These are phyloP conservation scores for Marmota flaviventris DNA, from an alignment of 2,113 vertebrate genomes.

Conservation along the genomic window DNA sequence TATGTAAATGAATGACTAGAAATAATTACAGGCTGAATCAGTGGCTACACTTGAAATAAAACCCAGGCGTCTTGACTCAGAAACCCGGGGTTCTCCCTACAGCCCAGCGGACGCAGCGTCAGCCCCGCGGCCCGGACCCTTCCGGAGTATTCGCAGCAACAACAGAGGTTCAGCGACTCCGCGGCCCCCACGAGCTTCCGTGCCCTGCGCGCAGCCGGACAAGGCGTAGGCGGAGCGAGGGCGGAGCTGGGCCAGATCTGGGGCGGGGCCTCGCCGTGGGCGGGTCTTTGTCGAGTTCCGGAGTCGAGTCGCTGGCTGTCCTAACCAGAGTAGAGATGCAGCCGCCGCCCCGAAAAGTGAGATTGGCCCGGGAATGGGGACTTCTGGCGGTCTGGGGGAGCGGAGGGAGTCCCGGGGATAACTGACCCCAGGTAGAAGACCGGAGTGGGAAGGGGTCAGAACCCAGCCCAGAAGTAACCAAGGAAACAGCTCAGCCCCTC, in stretches of 20 bases:
- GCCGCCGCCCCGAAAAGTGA: constrained; percentile 90
- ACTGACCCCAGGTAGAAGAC: background rate
- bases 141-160: background rate
- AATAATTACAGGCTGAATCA: constrained; percentile 80
- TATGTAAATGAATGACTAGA: constrained; percentile 68
- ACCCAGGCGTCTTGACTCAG: constrained; percentile 78
- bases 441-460: background rate
- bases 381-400: background rate
- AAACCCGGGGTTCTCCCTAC: constrained; percentile 39
- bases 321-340: constrained; percentile 82
- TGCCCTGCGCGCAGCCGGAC: background rate
- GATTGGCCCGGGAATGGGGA: constrained; percentile 56
- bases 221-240: background rate
- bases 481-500: constrained; percentile 40
- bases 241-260: background rate
- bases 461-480: constrained; percentile 20
- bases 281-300: constrained; percentile 74
- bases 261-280: background rate
- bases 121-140: constrained; percentile 6
- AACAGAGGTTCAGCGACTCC: background rate
- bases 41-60: constrained; percentile 73
- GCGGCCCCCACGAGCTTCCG: background rate
- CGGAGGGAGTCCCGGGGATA: background rate
- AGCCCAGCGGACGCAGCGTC: constrained; percentile 69
- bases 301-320: constrained; percentile 58